Base-by-base conservation (phyloP, 2,888 invertebrate species). In the Pemphredon lugubris region DNA sequence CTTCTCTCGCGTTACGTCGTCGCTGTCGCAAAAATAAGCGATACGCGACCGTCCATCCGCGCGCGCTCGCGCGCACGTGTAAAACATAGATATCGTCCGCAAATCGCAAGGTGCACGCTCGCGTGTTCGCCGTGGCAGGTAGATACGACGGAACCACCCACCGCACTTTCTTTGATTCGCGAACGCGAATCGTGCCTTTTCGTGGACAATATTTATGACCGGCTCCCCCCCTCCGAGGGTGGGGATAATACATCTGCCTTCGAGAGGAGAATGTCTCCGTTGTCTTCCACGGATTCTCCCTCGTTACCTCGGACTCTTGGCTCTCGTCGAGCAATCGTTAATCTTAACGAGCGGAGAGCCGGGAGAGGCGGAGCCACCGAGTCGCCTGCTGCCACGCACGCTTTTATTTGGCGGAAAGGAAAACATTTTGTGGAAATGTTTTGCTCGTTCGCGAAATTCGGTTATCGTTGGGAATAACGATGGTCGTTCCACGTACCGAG, bases 281-380 rank as follows among this genome's bases (percentile, higher is more conserved):
- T 37, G 51, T 32, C 42, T 47, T 45, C 37, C n/a, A n/a, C n/a
- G 23, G 50, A 39, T 48, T 73, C 44, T 51, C 34, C 54, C 45
- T 61, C 50, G 18, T 39, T 51, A 37, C 32, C 26, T 34, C 30
- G 44, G 16, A 42, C 60, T 73, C 53, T 53, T 61, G 61, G 59
- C 47, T 37, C 53, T 73, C 61, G 37, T 55, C 61, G 65, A 44
- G 14, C 58, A 61, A 68, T 76, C 76, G 76, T 76, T 76, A 76
- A 76, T 76, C 76, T 76, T 69, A 76, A 76, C 73, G 58, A 65
- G 68, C 64, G 51, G 7, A 57, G 73, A 39, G 37, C 63, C 61
- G n/a, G 42, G 57, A 68, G 54, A 72, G 75, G 44, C 60, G 60
- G 45, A 47, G 57, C 23, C 37, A 34, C 39, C 26, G 26, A 39